Evolutionary conservation across 2,797 vertebrate genomes (phyloP), one percentile per base, ranked within the genome.

Genomic region (Rousettus madagascariensis): DNA sequence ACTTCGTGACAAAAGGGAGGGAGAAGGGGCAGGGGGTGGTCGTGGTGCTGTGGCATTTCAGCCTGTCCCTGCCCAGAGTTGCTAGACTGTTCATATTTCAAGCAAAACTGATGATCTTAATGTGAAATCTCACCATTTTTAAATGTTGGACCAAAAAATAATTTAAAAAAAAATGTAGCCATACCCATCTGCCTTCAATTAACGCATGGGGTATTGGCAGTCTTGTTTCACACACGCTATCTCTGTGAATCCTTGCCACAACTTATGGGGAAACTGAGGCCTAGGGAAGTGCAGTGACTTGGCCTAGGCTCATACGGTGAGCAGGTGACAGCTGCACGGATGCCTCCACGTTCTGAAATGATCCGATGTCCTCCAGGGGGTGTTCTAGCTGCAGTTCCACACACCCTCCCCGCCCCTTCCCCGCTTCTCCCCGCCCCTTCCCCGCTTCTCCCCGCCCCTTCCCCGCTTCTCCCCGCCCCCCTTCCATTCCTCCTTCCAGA

Each of bases 11-110:
- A 15, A 11, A 65, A 12, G 0, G 8, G 26, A 55, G 36, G 8
- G 46, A 30, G 8, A 65, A 12, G 1, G 15, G 26, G 61, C 30
- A 5, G 46, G 26, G 46, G 46, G 16, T 2, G 3, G 0, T 1
- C 3, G 10, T 2, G 2, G 7, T 2, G 1, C 30, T 5, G 5
- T n/a, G 17, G n/a, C 20, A 4, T 63, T 11, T 51, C 61, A 10
- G 51, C 28, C 19, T 7, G 5, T n/a, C 43, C 90, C 59, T 19
- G 46, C 19, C 66, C 41, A n/a, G 2, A 15, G 75, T 4, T 33
- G 20, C 57, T 4, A 43, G 55, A 43, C 36, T 13, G 22, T 15
- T 69, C 8, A 1, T 30, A 71, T n/a, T 22, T 30, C 16, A 38
- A 15, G 53, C 59, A 13, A 8, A 90, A 65, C 78, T 3, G 17